phyloP scores from a whole-genome alignment of 1,140 invertebrate genomes.

The Lerema accius region DNA sequence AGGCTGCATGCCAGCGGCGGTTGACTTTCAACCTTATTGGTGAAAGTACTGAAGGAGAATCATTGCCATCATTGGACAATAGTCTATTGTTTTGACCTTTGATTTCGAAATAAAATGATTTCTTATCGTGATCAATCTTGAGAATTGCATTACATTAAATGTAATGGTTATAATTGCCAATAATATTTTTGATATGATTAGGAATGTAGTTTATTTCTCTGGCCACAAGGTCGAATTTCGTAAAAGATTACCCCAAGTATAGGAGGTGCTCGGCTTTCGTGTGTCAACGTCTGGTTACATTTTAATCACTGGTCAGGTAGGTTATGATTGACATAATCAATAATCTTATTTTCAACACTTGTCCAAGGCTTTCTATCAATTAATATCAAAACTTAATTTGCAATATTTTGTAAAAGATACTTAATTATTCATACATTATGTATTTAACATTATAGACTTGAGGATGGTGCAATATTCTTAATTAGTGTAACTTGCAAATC shows the following conservation, averaged over 20 bases:
- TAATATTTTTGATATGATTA: not conserved
- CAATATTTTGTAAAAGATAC: not conserved
- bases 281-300: too few relatives aligned
- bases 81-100: slow-evolving; percentile 23
- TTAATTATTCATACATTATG: too few relatives aligned
- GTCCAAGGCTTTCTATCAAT: too few relatives aligned
- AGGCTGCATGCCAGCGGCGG: not conserved
- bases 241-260: not conserved
- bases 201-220: slow-evolving; percentile 3
- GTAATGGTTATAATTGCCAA: not conserved
- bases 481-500: too few relatives aligned
- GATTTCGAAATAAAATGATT: slow-evolving; percentile 17
- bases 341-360: too few relatives aligned
- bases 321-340: too few relatives aligned
- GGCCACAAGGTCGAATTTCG: slow-evolving; percentile 10
- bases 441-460: too few relatives aligned
- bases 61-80: not conserved
- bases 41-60: slow-evolving; percentile 19
- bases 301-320: too few relatives aligned
- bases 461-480: too few relatives aligned
- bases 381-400: not conserved
- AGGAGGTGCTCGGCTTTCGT: too few relatives aligned
- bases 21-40: slow-evolving; percentile 9
- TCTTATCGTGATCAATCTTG: slow-evolving; percentile 11
- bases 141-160: slow-evolving; percentile 7